These are phyloP conservation scores for Himalopsyche kuldschensis DNA, from an alignment of 2,888 invertebrate genomes.

Conservation along the genomic window DNA sequence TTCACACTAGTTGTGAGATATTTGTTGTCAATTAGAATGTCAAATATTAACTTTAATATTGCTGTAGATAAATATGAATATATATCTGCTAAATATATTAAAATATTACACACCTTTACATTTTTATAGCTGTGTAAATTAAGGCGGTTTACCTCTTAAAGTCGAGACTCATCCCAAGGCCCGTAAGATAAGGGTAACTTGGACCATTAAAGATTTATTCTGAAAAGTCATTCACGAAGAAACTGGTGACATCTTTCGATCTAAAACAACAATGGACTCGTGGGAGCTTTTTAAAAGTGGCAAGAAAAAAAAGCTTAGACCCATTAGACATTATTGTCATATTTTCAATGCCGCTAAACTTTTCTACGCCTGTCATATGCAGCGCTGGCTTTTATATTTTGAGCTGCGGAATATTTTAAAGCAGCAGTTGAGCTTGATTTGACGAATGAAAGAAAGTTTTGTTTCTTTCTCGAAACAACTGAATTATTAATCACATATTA, in stretches of 20 bases:
- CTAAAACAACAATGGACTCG: background rate
- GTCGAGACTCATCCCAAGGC: background rate
- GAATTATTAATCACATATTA: no score
- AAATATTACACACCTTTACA: no score
- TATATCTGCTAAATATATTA: no score
- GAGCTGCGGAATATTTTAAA: background rate
- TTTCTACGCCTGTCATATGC: slow-evolving; percentile 29
- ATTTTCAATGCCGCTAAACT: slow-evolving; percentile 25
- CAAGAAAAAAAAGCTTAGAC: background rate
- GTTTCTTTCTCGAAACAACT: no score
- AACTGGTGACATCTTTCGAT: background rate
- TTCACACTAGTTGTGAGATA: no score
- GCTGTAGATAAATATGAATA: no score
- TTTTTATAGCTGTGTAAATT: background rate
- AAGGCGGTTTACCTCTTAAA: background rate
- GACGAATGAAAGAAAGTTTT: no score
- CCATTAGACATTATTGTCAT: slow-evolving; percentile 38
- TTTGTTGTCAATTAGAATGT: no score
- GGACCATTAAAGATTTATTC: background rate
- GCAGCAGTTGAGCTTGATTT: no score
- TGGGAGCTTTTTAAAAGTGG: background rate
- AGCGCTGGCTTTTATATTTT: slow-evolving; percentile 10
- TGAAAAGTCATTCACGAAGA: background rate
- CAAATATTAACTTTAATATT: no score
- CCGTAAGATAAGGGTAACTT: background rate